Base-by-base conservation (phyloP, 2,888 invertebrate species). In the Pocota personata region DNA sequence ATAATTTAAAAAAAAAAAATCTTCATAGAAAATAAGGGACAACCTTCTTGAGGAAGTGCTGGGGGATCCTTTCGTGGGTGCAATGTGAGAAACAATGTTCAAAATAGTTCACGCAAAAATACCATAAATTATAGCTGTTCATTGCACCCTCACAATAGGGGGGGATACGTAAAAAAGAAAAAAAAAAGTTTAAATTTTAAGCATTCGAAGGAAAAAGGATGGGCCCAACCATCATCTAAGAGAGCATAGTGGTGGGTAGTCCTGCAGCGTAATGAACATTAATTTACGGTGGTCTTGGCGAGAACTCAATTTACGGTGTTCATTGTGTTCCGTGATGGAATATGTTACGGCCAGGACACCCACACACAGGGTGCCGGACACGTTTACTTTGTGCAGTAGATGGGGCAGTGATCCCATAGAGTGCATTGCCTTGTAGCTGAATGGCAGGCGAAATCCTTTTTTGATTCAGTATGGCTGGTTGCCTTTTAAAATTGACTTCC, bases 401-500 rank as follows among this genome's bases (percentile, higher is more conserved):
- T 10, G 5, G 52, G 24, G 21, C 10, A 12, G 40, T 57, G 80
- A 80, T 71, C 64, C 71, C 64, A 43, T 55, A 32, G 66, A 75
- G 57, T 75, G 64, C 69, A 84, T 60, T 64, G 80, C 76, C 72
- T 82, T 60, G 52, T 71, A 58, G 57, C 69, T 66, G 35, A 62
- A 62, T 67, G 76, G 76, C 76, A 82, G 62, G 72, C 35, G 66
- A 72, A 82, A 82, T 82, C 76, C 82, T 76, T 82, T 84, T 82
- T 77, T 86, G 86, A 86, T 86, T 82, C 86, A 86, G 76, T 82
- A 67, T 72, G 72, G 76, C 72, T 77, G 82, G 86, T 77, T 86
- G 86, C 76, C 82, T 86, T 82, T 82, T 77, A 76, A 82, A 86
- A 86, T 86, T 82, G 86, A 86, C 86, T 86, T 86, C 76, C 86